Percentiles rank a stretch among this genome's conserved stretches.
phyloP scores from a whole-genome alignment of 2,888 invertebrate species.

The Phalera bucephala region DNA sequence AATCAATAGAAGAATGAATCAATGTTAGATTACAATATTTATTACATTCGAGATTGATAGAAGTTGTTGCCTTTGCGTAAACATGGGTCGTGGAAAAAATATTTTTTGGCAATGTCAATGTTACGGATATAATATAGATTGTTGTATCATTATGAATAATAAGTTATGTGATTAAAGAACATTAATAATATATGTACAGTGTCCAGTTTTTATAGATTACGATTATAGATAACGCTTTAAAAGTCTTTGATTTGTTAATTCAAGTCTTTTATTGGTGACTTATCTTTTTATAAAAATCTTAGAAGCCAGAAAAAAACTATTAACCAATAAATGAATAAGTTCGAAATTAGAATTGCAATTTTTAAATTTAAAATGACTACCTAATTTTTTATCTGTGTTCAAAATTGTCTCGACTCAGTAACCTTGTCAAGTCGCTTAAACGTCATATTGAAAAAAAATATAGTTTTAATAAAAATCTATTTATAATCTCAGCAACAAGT shows the following conservation, averaged over 20 bases:
- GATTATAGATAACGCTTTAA: constrained; percentile 23
- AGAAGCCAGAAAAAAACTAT: too few relatives aligned
- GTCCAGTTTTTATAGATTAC: constrained; percentile 28
- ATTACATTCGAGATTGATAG: constrained; percentile 62
- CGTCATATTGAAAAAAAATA: too few relatives aligned
- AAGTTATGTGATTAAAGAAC: constrained; percentile 28
- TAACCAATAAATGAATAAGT: too few relatives aligned
- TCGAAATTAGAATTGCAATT: too few relatives aligned
- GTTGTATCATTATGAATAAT: constrained; percentile 32
- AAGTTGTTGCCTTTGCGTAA: constrained; percentile 28
- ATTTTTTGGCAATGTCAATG: constrained; percentile 20
- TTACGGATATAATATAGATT: constrained; percentile 32
- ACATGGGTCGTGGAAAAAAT: constrained; percentile 34
- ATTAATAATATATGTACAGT: constrained; percentile 25
- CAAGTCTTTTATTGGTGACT: not conserved
- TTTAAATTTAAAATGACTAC: too few relatives aligned
- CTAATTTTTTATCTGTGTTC: too few relatives aligned
- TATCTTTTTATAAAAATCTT: too few relatives aligned
- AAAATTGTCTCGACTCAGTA: too few relatives aligned
- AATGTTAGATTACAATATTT: constrained; percentile 55
- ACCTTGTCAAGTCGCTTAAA: too few relatives aligned
- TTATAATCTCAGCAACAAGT: too few relatives aligned
- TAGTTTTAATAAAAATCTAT: too few relatives aligned
- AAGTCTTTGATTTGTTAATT: constrained; percentile 11
- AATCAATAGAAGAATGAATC: constrained; percentile 55